Evolutionary conservation across 1,140 invertebrate genomes (phyloP).

Genomic region (Trichogramma pretiosum): DNA sequence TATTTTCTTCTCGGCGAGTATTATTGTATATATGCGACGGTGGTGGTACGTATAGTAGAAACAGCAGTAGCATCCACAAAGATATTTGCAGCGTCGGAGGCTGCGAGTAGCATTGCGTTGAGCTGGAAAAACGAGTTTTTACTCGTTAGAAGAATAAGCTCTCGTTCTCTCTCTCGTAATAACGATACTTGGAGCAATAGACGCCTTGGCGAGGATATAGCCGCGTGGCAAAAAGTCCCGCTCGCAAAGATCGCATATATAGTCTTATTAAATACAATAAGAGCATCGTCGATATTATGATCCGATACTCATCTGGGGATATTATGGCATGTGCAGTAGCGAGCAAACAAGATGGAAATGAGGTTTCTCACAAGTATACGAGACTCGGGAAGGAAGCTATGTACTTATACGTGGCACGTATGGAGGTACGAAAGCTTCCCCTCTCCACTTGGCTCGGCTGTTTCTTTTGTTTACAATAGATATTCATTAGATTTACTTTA

Average conservation of each 20-base stretch:
- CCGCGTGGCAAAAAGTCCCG: conserved; percentile 9
- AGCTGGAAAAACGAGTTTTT: conserved; percentile 17
- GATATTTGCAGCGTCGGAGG: no score
- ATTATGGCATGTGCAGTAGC: no score
- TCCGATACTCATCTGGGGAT: no score
- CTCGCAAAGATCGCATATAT: neutral
- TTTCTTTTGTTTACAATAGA: conserved; percentile 28
- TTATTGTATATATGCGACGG: no score
- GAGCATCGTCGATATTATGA: no score
- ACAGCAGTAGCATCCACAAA: no score
- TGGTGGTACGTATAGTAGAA: no score
- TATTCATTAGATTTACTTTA: conserved; percentile 27
- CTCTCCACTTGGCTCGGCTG: conserved; percentile 10
- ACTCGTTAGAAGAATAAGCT: conserved; percentile 10
- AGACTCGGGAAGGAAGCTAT: conserved; percentile 6
- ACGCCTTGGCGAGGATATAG: conserved; percentile 6
- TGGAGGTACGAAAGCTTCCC: no score
- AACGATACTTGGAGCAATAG: neutral
- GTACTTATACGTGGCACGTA: neutral
- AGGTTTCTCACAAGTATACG: no score
- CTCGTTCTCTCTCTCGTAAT: no score
- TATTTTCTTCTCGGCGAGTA: neutral
- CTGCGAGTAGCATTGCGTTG: no score
- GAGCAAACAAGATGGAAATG: conserved; percentile 7
- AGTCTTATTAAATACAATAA: no score